Evolutionary conservation across 1,140 invertebrate genomes (phyloP).

Genomic region (Trissolcus basalis): DNA sequence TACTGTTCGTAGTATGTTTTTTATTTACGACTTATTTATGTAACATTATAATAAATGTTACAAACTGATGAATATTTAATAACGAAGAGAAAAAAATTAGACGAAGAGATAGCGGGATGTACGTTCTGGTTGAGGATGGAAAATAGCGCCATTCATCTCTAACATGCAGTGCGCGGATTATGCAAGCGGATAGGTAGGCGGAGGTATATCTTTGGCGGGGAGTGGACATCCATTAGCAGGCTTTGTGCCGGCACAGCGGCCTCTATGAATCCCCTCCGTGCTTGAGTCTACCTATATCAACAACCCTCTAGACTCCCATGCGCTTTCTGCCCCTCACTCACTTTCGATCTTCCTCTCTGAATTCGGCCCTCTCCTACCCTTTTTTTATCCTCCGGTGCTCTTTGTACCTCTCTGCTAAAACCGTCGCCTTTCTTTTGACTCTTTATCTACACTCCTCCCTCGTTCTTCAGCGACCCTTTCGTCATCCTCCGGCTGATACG

Average conservation of each 20-base stretch:
- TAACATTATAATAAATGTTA: no score
- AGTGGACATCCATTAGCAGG: constrained; percentile 69
- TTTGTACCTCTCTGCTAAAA: constrained; percentile 43
- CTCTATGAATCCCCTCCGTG: constrained; percentile 60
- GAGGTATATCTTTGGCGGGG: constrained; percentile 64
- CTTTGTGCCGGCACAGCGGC: constrained; percentile 60
- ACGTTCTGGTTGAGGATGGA: constrained; percentile 38
- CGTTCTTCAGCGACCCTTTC: constrained; percentile 43
- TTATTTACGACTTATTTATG: no score
- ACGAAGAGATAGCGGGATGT: constrained; percentile 34
- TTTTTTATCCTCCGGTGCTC: constrained; percentile 43
- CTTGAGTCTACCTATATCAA: constrained; percentile 55
- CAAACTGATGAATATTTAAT: no score
- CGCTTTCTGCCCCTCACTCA: constrained; percentile 52
- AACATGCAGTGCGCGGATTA: constrained; percentile 59
- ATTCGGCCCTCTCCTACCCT: constrained; percentile 52
- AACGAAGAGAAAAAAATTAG: constrained; percentile 17
- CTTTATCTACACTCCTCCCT: constrained; percentile 38
- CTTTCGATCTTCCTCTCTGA: constrained; percentile 57
- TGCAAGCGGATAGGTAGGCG: constrained; percentile 58
- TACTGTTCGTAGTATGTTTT: no score
- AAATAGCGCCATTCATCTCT: constrained; percentile 56
- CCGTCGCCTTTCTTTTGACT: constrained; percentile 37
- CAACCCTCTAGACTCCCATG: constrained; percentile 55
- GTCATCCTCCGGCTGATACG: constrained; percentile 44